Base-by-base conservation (phyloP, 2,113 vertebrate genomes). In the Phyllostomus discolor region DNA sequence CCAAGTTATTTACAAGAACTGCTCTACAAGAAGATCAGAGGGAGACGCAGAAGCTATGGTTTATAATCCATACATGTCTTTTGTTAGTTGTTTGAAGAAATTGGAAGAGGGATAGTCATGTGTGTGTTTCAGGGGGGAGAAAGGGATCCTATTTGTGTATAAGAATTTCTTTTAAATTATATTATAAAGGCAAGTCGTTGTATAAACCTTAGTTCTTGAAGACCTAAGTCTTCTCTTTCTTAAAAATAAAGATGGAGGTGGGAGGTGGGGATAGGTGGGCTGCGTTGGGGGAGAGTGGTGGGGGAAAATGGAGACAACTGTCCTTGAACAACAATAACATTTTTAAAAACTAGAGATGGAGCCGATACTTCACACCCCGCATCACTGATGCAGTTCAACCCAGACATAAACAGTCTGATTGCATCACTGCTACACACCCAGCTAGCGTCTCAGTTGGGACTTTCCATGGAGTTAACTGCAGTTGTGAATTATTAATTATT, bases 401-500 rank as follows among this genome's bases (percentile, higher is more conserved):
- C 64, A 50, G 76, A 95, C 3, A 1, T 52, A 72, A 95, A 70
- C 43, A 88, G 52, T 64, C 38, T 78, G n/a, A 35, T 90, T 70
- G 83, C 4, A 0, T 90, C 91, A 66, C 54, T 28, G 33, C 16
- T 54, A 1, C 57, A 72, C 76, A 70, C 16, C 20, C 70, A 88
- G 59, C 87, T 66, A 78, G 72, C 43, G 76, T 95, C 50, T 94
- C 82, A 52, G 17, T 7, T 80, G 89, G 96, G 78, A 94, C 22
- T 26, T 90, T 92, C 64, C 72, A 69, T 90, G 91, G 81, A 95
- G 96, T 94, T 96, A 85, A 96, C 95, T 97, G 73, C 62, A 91
- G 62, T 85, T 93, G 78, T 35, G 69, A 97, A 95, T 95, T 97
- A 97, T 95, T 96, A 82, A 93, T 94, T 95, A 75, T 91, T 97